Conservation (phyloP, 2,888 invertebrate species). For the Carterocephalus palaemon region DNA sequence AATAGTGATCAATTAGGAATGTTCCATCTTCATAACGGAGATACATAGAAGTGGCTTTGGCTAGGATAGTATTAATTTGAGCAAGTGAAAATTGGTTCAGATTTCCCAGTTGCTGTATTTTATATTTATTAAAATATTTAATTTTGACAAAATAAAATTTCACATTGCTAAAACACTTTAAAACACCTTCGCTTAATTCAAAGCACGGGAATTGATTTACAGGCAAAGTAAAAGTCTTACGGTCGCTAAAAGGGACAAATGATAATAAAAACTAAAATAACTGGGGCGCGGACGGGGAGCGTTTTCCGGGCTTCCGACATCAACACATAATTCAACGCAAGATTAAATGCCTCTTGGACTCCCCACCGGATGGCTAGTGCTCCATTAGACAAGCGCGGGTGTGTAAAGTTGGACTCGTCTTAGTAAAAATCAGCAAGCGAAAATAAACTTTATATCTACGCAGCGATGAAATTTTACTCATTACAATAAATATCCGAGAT, state of each 20-base stretch:
- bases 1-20: no score
- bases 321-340: constrained; percentile 73
- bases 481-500: constrained; percentile 1
- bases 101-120: no score
- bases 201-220: constrained; percentile 3
- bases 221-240: constrained; percentile 6
- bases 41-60: no score
- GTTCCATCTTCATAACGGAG: no score
- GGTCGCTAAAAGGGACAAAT: constrained; percentile 37
- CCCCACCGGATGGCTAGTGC: constrained; percentile 62
- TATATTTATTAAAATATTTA: no score
- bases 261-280: constrained; percentile 64
- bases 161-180: no score
- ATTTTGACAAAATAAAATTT: no score
- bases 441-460: constrained; percentile 2
- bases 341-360: constrained; percentile 74
- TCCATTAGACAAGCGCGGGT: constrained; percentile 60
- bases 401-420: constrained; percentile 47
- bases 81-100: no score
- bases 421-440: constrained; percentile 29
- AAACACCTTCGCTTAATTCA: no score
- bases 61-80: no score
- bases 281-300: constrained; percentile 57
- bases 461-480: background rate
- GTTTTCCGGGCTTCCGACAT: constrained; percentile 68